Evolutionary conservation across 1,140 invertebrate species (phyloP).

Genomic region (Palaemon carinicauda): DNA sequence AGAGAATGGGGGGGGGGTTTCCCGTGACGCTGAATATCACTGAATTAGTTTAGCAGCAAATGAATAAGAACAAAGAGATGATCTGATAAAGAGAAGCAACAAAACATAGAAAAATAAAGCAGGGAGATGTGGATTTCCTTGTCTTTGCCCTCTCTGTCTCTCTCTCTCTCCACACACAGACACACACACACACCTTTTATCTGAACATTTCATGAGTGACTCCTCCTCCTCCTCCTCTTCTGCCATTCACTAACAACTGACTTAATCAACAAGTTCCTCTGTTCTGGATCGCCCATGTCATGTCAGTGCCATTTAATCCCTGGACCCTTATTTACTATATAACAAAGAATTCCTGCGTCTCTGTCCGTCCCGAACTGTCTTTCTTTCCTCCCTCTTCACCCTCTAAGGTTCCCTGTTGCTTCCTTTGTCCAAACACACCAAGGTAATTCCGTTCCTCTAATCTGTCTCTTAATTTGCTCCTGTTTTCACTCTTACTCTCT

Average conservation of each 20-base stretch:
- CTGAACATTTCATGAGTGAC: no score
- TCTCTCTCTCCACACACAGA: background rate
- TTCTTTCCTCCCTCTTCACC: background rate
- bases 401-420: background rate
- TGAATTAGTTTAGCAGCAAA: background rate
- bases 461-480: background rate
- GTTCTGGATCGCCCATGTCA: no score
- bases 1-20: no score
- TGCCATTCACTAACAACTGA: background rate
- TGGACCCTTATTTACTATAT: no score
- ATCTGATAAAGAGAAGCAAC: background rate
- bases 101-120: background rate
- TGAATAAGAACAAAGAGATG: background rate
- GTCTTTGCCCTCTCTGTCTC: background rate
- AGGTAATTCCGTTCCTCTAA: background rate
- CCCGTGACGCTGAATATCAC: no score
- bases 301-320: no score
- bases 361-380: background rate
- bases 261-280: background rate
- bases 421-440: no score
- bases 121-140: background rate
- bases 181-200: background rate
- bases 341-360: constrained; percentile 3
- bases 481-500: background rate
- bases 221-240: background rate